Base-by-base conservation (phyloP, 92 coral and sea anemone species). In the Paramuricea clavata region DNA sequence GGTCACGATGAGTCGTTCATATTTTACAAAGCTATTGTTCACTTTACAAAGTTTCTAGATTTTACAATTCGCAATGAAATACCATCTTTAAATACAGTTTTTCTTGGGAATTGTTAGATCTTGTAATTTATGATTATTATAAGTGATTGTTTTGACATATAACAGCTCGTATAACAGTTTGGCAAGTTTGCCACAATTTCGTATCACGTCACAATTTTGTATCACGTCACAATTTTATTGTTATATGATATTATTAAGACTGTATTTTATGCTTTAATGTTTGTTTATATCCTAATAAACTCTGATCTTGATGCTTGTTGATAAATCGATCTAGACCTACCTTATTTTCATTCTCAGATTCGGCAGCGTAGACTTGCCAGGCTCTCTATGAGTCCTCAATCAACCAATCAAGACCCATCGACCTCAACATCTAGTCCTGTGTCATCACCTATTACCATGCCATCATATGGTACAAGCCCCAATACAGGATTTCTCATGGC, bases 361-460 rank as follows among this genome's bases (percentile, higher is more conserved):
- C 93, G 99, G 83, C 97, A 94, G 81, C 93, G 99, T 32, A 98
- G 99, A 80, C 95, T 96, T 27, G 98, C 99, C 35, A 34, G 84
- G 73, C 65, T 79, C 12, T 79, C 84, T 0, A 33, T 79, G 73
- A 79, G 84, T 61, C 84, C 84, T 25, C 84, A 79, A 39, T 22
- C 84, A 32, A 16, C 72, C 32, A 79, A 61, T 61, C 52, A 25
- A 7, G 19, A 60, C 49, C 39, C 84, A 28, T 79, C 91, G 10
- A 50, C 99, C 12, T 85, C 98, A 57, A 60, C 98, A 22, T 93
- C 93, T 6, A 79, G 36, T 28, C 84, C 84, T 7, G 49, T 35
- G 21, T 33, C 84, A 60, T 62, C 84, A 9, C 72, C 84, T 42
- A 61, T 79, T 6, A 15, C 56, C 33, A 79, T 79, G 35, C 26